A percentile compares a stretch with the other conserved stretches of the same genome.
phyloP scores from a whole-genome alignment of 2,113 vertebrate species.

The Stigmatopora argus region DNA sequence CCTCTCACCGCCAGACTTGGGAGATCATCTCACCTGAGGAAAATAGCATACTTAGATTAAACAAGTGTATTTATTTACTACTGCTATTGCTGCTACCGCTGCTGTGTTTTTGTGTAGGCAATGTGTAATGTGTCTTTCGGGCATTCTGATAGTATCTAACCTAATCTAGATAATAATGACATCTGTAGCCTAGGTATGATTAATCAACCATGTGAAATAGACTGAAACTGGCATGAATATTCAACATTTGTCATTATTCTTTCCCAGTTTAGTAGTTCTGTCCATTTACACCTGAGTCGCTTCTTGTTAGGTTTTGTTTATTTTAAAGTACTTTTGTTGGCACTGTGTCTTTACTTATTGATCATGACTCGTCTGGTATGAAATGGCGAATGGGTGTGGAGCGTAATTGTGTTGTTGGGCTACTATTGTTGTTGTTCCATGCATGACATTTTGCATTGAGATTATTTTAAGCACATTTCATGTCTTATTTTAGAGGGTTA shows the following conservation, averaged over 20 bases:
- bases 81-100: conserved; percentile 50
- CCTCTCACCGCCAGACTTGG: conserved; percentile 55
- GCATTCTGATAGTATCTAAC: conserved; percentile 53
- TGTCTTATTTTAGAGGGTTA: conserved; percentile 12
- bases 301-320: conserved; percentile 15
- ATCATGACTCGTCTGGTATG: conserved; percentile 22
- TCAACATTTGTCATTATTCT: conserved; percentile 58
- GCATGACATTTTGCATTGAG: conserved; percentile 21
- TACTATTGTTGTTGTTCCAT: conserved; percentile 14
- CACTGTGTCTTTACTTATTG: conserved; percentile 18
- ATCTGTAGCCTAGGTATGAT: conserved; percentile 66
- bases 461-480: conserved; percentile 11
- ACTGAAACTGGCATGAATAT: conserved; percentile 68
- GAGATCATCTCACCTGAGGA: conserved; percentile 19
- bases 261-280: conserved; percentile 49
- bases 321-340: conserved; percentile 7
- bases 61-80: conserved; percentile 14
- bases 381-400: conserved; percentile 18
- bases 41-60: conserved; percentile 16
- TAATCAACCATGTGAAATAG: conserved; percentile 64
- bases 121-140: conserved; percentile 57
- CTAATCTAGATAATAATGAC: conserved; percentile 59
- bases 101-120: conserved; percentile 63
- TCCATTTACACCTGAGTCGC: conserved; percentile 38
- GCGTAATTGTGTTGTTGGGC: neutral